phyloP scores from a whole-genome alignment of 2,888 invertebrate species.

The Callosobruchus maculatus region DNA sequence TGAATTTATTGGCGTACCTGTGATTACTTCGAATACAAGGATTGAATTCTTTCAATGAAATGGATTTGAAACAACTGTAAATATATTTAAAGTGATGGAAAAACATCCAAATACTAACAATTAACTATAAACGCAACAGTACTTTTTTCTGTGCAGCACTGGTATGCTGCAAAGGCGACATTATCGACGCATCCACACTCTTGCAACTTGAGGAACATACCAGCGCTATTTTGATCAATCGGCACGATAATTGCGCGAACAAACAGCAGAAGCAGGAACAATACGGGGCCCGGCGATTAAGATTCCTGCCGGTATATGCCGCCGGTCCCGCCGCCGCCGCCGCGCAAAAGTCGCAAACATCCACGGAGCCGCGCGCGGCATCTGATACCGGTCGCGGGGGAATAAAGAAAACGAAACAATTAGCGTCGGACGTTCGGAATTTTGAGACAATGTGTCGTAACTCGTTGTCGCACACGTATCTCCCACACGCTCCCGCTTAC shows the following conservation, averaged over 20 bases:
- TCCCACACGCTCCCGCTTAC: conserved; percentile 11
- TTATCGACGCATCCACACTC: background rate
- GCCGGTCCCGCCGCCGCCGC: background rate
- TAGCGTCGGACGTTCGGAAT: conserved; percentile 17
- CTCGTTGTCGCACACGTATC: conserved; percentile 16
- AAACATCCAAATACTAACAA: too few species aligned
- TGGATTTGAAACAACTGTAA: too few species aligned
- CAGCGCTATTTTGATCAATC: background rate
- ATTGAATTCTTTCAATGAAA: too few species aligned
- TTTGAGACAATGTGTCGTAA: conserved; percentile 20
- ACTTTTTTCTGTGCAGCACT: too few species aligned
- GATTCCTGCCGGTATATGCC: too few species aligned
- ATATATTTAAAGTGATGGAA: too few species aligned
- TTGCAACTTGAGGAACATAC: background rate
- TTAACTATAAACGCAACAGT: too few species aligned
- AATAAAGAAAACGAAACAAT: conserved; percentile 21
- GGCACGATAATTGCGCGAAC: background rate
- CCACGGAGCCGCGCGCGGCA: background rate
- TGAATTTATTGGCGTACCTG: too few species aligned
- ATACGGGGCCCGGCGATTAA: background rate
- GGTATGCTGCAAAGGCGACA: too few species aligned
- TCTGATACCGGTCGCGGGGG: background rate
- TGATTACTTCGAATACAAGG: too few species aligned
- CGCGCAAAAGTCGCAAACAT: background rate
- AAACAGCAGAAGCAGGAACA: background rate